Percentiles rank a stretch among this genome's conserved stretches.
Evolutionary conservation across 2,797 vertebrate genomes (phyloP).

Genomic region (Parauchenoglanis punctatus): DNA sequence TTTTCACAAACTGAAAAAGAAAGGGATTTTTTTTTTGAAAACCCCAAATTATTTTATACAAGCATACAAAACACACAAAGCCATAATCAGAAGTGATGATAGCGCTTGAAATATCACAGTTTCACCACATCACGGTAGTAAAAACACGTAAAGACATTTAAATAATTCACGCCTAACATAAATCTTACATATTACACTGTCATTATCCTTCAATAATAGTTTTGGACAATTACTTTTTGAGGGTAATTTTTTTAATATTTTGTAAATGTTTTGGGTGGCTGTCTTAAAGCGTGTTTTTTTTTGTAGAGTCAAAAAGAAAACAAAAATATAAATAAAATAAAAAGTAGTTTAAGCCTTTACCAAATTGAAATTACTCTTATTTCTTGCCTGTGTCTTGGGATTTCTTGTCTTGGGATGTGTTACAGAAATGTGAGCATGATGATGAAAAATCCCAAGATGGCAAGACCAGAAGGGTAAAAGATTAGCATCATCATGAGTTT

Average conservation of each 20-base stretch:
- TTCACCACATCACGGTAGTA: background rate
- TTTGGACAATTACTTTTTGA: background rate
- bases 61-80: constrained; percentile 17
- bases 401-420: background rate
- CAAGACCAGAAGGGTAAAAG: background rate
- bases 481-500: background rate
- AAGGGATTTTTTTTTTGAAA: background rate
- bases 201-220: background rate
- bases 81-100: background rate
- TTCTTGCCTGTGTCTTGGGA: background rate
- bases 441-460: background rate
- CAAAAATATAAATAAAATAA: background rate
- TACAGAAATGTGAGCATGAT: background rate
- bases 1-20: constrained; percentile 20
- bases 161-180: background rate
- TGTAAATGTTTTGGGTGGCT: background rate
- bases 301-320: background rate
- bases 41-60: constrained; percentile 14
- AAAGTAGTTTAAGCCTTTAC: background rate
- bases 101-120: background rate
- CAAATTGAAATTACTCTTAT: background rate
- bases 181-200: background rate
- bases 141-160: background rate
- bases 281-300: background rate
- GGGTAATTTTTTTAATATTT: background rate